phyloP scores from a whole-genome alignment of 2,888 invertebrate genomes.

The Papilio gigon region DNA sequence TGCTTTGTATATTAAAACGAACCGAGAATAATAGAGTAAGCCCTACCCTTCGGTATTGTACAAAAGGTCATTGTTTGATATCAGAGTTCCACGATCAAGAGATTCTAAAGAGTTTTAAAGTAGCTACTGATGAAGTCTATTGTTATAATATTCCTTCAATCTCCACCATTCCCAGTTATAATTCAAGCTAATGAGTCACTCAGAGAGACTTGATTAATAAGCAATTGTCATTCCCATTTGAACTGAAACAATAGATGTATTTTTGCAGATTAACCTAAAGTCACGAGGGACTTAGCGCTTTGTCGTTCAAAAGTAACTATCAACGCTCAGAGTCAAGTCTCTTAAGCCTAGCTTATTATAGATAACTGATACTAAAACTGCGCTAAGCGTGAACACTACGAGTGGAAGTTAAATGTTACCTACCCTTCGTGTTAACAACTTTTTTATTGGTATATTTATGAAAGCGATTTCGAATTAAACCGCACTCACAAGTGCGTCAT shows the following conservation, averaged over 20 bases:
- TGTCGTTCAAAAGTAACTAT: background rate
- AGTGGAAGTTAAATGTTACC: no score
- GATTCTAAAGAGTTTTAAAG: constrained; percentile 31
- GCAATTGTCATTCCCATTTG: constrained; percentile 41
- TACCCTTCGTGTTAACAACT: no score
- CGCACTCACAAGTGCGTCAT: no score
- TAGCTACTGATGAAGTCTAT: constrained; percentile 36
- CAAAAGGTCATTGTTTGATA: constrained; percentile 35
- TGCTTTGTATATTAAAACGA: background rate
- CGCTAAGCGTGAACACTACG: no score
- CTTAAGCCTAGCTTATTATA: no score
- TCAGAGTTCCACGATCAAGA: constrained; percentile 26
- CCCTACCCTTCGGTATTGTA: constrained; percentile 9
- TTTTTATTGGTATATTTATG: no score
- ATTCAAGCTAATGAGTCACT: constrained; percentile 41
- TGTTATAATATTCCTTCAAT: constrained; percentile 40
- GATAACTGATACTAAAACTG: no score
- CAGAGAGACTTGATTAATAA: constrained; percentile 41
- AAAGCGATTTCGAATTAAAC: no score
- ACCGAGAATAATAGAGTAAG: constrained; percentile 3
- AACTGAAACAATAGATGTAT: constrained; percentile 34
- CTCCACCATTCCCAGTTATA: constrained; percentile 30
- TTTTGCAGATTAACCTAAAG: constrained; percentile 26
- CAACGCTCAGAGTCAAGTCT: no score
- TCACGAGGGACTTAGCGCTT: background rate